Evolutionary conservation across 2,888 invertebrate genomes (phyloP).

Genomic region (Adelphocoris suturalis): DNA sequence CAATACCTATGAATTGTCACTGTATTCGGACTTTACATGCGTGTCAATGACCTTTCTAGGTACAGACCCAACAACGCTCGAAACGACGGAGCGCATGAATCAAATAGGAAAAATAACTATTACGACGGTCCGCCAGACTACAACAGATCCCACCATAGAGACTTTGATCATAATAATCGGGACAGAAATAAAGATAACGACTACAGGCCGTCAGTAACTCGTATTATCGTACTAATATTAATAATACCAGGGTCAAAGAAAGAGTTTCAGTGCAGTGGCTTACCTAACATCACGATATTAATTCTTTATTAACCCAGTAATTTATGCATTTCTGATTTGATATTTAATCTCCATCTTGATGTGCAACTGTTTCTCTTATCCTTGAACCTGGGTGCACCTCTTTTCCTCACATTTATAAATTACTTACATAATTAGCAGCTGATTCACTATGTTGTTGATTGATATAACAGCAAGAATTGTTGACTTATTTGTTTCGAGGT

Average conservation of each 20-base stretch:
- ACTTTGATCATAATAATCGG: slow-evolving; percentile 67
- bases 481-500: no score
- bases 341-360: not conserved
- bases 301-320: no score
- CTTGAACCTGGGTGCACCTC: slow-evolving; percentile 32
- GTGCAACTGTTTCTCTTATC: not conserved
- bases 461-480: no score
- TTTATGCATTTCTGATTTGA: no score
- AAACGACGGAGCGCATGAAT: slow-evolving; percentile 65
- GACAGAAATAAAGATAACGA: slow-evolving; percentile 68
- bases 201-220: slow-evolving; percentile 69
- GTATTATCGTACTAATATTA: not conserved
- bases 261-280: not conserved
- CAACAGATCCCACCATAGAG: slow-evolving; percentile 67
- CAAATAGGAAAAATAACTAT: slow-evolving; percentile 67
- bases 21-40: slow-evolving; percentile 3
- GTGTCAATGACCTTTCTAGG: slow-evolving; percentile 60
- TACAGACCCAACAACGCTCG: slow-evolving; percentile 63
- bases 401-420: not conserved
- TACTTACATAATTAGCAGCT: not conserved
- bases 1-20: not conserved
- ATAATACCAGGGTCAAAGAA: slow-evolving; percentile 29
- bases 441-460: no score
- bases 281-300: no score
- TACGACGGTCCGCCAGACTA: slow-evolving; percentile 58